Evolutionary conservation across 1,140 invertebrate genomes (phyloP).

Genomic region (Scaptomyza pallida): DNA sequence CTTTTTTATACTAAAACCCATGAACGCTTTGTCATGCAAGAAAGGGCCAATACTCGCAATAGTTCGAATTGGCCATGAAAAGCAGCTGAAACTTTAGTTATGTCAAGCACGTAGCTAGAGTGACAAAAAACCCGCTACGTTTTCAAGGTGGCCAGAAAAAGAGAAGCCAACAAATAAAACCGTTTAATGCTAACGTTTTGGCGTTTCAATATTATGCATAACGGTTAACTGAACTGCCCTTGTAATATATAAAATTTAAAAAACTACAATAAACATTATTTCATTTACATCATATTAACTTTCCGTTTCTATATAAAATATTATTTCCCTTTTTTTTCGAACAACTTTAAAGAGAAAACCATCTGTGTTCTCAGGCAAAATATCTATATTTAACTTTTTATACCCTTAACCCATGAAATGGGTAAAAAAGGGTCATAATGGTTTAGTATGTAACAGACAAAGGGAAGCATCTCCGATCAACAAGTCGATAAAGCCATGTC

Average conservation of each 20-base stretch:
- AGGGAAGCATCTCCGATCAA: no score
- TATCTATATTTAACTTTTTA: not conserved
- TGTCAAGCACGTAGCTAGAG: slow-evolving; percentile 55
- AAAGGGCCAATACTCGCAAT: no score
- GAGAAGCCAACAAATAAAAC: no score
- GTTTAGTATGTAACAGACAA: no score
- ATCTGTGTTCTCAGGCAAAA: not conserved
- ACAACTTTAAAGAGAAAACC: slow-evolving; percentile 6
- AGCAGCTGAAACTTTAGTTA: slow-evolving; percentile 25
- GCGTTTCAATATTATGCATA: slow-evolving; percentile 2
- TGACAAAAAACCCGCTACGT: slow-evolving; percentile 49
- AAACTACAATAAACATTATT: no score
- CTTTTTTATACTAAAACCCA: slow-evolving; percentile 63
- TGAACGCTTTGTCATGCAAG: no score
- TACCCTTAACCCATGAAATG: no score
- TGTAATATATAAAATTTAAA: no score
- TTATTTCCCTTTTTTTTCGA: not conserved
- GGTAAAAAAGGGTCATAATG: no score
- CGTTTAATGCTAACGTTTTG: not conserved
- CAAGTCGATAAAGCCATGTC: no score
- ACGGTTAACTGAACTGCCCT: slow-evolving; percentile 25
- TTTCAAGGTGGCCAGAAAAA: slow-evolving; percentile 46
- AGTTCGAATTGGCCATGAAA: slow-evolving; percentile 52
- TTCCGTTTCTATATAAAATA: no score
- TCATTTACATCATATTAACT: no score